Evolutionary conservation across 2,797 vertebrate genomes (phyloP).

Genomic region (Thamnophis elegans): DNA sequence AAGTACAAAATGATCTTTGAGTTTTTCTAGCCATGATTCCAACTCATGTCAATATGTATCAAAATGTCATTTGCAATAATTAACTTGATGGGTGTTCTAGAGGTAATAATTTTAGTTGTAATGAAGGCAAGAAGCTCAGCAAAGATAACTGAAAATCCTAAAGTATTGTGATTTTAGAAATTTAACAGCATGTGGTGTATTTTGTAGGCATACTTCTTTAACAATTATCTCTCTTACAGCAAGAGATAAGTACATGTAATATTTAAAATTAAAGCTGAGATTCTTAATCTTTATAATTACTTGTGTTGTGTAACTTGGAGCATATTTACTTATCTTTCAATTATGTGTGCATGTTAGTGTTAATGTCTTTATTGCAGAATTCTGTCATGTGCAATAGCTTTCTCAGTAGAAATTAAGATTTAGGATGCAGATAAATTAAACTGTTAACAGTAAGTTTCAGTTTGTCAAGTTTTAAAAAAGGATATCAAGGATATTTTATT

Average conservation of each 20-base stretch:
- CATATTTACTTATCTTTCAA: not conserved
- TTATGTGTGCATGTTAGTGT: too few species aligned
- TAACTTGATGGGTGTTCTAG: not conserved
- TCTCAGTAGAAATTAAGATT: not conserved
- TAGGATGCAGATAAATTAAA: not conserved
- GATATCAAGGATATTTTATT: not conserved
- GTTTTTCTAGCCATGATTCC: not conserved
- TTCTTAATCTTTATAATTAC: not conserved
- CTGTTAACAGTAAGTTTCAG: not conserved
- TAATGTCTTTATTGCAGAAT: not conserved
- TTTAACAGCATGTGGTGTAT: not conserved
- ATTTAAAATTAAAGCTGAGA: not conserved
- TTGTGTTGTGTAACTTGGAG: not conserved
- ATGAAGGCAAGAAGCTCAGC: not conserved
- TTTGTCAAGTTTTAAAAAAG: not conserved
- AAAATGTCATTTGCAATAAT: not conserved
- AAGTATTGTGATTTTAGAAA: not conserved
- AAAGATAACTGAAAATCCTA: not conserved
- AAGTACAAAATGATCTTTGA: rapidly evolving
- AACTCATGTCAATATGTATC: not conserved
- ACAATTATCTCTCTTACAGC: not conserved
- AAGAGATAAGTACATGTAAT: not conserved
- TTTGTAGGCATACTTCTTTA: not conserved
- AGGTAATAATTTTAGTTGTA: not conserved
- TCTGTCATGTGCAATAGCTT: not conserved